Conservation (phyloP, 2,113 vertebrate genomes). For the Callipepla squamata region DNA sequence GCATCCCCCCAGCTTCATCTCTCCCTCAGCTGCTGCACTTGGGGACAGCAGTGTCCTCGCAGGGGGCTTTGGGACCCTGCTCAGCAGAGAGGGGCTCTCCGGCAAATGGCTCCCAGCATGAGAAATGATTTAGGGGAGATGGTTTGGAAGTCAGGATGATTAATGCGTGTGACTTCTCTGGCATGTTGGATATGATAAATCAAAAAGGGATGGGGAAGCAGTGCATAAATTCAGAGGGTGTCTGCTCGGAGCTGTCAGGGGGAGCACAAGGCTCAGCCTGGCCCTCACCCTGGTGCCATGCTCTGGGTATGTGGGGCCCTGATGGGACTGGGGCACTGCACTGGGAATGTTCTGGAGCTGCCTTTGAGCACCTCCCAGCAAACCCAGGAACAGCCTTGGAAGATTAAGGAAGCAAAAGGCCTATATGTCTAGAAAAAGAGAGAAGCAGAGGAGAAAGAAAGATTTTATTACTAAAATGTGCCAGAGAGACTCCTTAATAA, state of each 20-base stretch:
- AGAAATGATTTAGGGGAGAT: constrained; percentile 39
- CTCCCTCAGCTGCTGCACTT: not conserved
- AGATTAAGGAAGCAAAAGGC: not conserved
- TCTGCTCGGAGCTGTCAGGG: not conserved
- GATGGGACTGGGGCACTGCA: accelerated
- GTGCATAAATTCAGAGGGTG: not conserved
- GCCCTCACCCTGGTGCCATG: not conserved
- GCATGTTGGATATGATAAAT: constrained; percentile 60
- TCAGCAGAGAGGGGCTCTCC: not conserved
- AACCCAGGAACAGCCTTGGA: not conserved
- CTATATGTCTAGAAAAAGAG: not conserved
- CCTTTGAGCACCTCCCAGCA: not conserved
- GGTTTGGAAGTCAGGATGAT: constrained; percentile 60
- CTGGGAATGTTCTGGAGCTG: not conserved
- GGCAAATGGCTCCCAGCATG: not conserved
- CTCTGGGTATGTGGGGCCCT: not conserved
- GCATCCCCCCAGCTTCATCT: not conserved
- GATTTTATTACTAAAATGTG: constrained; percentile 75
- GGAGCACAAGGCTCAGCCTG: not conserved
- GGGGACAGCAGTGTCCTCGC: not conserved
- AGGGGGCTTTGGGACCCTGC: not conserved
- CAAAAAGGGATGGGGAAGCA: not conserved
- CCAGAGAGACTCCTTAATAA: constrained; percentile 78
- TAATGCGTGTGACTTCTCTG: constrained; percentile 40
- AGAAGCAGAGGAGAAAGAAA: not conserved